Base-by-base conservation (phyloP, 2,797 vertebrate genomes). In the Hypotaenidia okinawae region DNA sequence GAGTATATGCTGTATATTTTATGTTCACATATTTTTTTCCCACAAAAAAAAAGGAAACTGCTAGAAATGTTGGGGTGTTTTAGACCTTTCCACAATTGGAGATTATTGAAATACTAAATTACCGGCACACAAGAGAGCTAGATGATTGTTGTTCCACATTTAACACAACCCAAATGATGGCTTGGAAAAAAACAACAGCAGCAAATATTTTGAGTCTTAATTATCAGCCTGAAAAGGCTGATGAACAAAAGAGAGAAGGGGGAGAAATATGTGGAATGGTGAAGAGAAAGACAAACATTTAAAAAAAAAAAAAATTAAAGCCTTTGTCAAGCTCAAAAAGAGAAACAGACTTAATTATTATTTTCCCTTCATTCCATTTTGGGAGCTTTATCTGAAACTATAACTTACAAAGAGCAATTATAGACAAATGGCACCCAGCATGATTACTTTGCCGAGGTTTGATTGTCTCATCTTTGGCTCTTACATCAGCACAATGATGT, bases 321-420 rank as follows among this genome's bases (percentile, higher is more conserved):
- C 86, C 82, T 97, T 96, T 97, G 93, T 96, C 94, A 96, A 69
- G 39, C 88, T 97, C 80, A 59, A 70, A 97, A 97, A 97, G 90
- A 95, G 97, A 97, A 97, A 96, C 68, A 91, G 94, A 96, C 90
- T 96, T 97, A 94, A 96, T 95, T 96, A 95, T 93, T 95, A 89
- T 97, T 96, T 97, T 98, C 93, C 96, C 95, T 89, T 94, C 90
- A 78, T 96, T 96, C 93, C 96, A 96, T 96, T 98, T 97, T 94
- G 75, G 96, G 94, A 97, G 96, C 90, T 97, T 97, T 97, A 97
- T 97, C 96, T 98, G 93, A 96, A 97, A 92, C 97, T 96, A 94
- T 98, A 98, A 97, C 97, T 98, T 98, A 97, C 96, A 95, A 96
- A 97, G 92, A 97, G 94, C 97, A 97, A 97, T 97, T 97, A 97